These are phyloP conservation scores for Bolinopsis microptera DNA, from an alignment of 37 sponge, comb jelly and placozoan genomes.

Conservation along the genomic window DNA sequence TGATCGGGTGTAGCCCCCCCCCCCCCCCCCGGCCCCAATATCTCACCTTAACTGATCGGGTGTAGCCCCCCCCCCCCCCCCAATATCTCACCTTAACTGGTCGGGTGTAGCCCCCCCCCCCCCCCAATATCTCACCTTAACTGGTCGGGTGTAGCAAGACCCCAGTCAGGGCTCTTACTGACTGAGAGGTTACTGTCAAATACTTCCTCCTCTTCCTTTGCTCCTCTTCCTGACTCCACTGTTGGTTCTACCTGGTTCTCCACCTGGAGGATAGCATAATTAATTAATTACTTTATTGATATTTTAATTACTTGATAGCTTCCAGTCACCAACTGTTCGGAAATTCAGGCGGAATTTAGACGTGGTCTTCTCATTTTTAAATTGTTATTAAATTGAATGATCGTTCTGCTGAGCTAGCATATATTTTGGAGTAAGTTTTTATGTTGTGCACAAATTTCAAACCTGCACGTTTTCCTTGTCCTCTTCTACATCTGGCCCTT, in stretches of 20 bases:
- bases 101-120: too few relatives aligned
- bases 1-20: not conserved
- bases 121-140: not conserved
- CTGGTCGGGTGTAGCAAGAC: slow-evolving; percentile 17
- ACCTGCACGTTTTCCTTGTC: not conserved
- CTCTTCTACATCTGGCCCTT: not conserved
- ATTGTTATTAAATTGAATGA: too few relatives aligned
- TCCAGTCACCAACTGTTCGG: too few relatives aligned
- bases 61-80: too few relatives aligned
- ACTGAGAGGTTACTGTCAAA: slow-evolving; percentile 28
- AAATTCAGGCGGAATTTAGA: too few relatives aligned
- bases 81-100: not conserved
- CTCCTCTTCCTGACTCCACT: not conserved
- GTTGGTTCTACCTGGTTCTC: not conserved
- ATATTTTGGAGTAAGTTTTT: too few relatives aligned
- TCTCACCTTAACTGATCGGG: not conserved
- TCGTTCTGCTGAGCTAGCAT: too few relatives aligned
- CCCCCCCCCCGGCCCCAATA: not conserved
- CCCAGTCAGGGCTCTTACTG: slow-evolving; percentile 49
- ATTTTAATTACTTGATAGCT: not conserved
- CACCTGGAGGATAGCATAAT: not conserved
- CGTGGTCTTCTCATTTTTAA: too few relatives aligned
- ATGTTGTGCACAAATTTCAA: too few relatives aligned
- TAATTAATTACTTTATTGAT: not conserved
- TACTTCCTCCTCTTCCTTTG: slow-evolving; percentile 28